Base-by-base conservation (phyloP, 2,888 invertebrate species). In the Himalopsyche tibetana region DNA sequence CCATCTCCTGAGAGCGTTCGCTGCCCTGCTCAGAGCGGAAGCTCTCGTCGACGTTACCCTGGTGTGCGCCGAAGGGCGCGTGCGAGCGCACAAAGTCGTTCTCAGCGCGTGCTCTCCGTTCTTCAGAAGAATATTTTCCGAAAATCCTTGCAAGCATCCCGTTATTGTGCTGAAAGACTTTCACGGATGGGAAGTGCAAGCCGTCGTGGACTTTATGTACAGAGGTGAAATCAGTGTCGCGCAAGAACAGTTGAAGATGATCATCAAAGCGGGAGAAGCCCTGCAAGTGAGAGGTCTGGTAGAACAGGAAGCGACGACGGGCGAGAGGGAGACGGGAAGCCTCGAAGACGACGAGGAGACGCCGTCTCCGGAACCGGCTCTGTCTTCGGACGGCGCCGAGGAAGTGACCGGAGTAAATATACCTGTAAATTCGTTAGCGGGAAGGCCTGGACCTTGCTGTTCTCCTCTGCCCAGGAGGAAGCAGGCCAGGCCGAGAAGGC, bases 141-240 rank as follows among this genome's bases (percentile, higher is more conserved):
- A 98, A 91, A 97, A 97, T 90, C 98, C 98, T 85, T 98, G 98
- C 94, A 97, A 98, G 91, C 98, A 98, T 91, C 98, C 98, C 74
- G 97, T 98, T 89, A 97, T 98, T 90, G 97, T 98, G 89, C 93
- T 98, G 88, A 98, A 98, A 91, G 98, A 98, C 93, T 97, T 97
- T 91, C 95, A 95, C 90, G 97, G 96, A 89, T 96, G 97, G 95
- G 97, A 98, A 90, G 96, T 98, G 88, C 96, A 97, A 90, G 97
- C 97, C 55, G 96, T 98, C 88, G 96, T 98, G 88, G 97, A 97
- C 92, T 98, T 98, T 91, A 98, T 98, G 97, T 98, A 98, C 92
- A 96, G 97, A 89, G 98, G 98, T 63, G 97, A 98, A 93, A 97
- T 98, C 89, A 96, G 96, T 89, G 97, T 98, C 83, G 95, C 96